Percentiles rank a stretch among this genome's conserved stretches.
phyloP scores from a whole-genome alignment of 2,888 invertebrate genomes.

The Lithophane semibrunnea region DNA sequence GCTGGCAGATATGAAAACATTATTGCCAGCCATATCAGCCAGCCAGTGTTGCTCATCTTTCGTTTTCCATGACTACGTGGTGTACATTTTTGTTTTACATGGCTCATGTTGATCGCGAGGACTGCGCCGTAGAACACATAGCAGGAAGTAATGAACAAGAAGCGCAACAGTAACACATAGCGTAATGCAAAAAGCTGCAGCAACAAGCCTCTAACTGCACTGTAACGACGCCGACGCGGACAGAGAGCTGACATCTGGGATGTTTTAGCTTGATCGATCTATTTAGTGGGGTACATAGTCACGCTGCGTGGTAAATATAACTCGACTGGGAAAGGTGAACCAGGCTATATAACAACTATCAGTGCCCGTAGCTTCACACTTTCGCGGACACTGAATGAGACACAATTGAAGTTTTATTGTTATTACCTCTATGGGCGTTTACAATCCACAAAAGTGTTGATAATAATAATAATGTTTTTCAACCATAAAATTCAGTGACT shows the following conservation, averaged over 20 bases:
- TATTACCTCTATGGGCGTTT: no score
- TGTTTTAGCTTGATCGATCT: not conserved
- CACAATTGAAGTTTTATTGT: no score
- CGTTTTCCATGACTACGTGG: not conserved
- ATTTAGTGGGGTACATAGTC: not conserved
- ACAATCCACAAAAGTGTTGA: no score
- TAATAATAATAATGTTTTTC: not conserved
- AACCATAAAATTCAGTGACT: not conserved
- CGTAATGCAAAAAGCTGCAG: constrained; percentile 25
- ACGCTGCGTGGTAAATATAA: not conserved
- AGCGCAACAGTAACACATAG: constrained; percentile 1
- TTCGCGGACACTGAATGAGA: no score
- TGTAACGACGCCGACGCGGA: constrained; percentile 1
- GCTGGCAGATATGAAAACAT: not conserved
- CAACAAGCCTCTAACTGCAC: not conserved
- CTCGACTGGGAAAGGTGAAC: not conserved
- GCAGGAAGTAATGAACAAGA: not conserved
- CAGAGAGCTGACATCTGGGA: not conserved
- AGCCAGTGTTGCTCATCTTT: not conserved
- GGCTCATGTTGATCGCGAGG: constrained; percentile 5
- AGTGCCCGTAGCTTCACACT: not conserved
- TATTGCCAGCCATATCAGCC: not conserved
- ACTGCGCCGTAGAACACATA: not conserved
- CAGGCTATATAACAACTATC: not conserved
- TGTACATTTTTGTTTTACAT: no score